Evolutionary conservation across 1,140 invertebrate genomes (phyloP), one percentile per base, ranked within the genome.

Genomic region (Sitophilus oryzae): DNA sequence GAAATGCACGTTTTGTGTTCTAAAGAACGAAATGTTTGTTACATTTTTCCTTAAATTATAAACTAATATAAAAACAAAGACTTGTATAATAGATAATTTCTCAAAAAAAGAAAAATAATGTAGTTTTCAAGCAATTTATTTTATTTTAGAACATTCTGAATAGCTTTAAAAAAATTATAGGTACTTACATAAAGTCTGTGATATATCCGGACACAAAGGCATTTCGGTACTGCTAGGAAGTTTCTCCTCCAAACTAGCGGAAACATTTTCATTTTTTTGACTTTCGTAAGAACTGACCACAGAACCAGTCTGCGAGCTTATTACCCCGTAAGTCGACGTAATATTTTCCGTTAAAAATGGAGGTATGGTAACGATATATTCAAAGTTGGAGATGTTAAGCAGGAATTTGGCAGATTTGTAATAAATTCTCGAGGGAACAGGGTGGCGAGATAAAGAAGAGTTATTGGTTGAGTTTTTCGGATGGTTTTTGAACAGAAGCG

Each of bases 171-270:
- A 1, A 41, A 16, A 41, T 21, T 9, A 46, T 34, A 1, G 11
- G 18, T 44, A 58, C 60, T 48, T 43, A 61, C 60, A 46, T 11
- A 61, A 36, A 44, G 42, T 36, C 15, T 56, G 52, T 15, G 60
- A 56, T 22, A 58, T 46, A 36, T 61, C 60, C 41, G 59, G 50
- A 56, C 60, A 61, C n/a, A 45, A 30, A 23, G 56, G 54, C 21
- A 51, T 46, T 9, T 11, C 11, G 0, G 58, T 46, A 10, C 11
- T 10, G 42, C 22, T 25, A 34, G 15, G 41, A 14, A 5, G 14
- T 3, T 6, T 49, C 10, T 16, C 47, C 2, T 49, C 9, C 10
- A 19, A 1, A 1, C 16, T 46, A 0, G 8, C 11, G 16, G 46
- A 38, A 16, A 5, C 23, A 42, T 42, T 51, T 2, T 34, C 16